phyloP scores from a whole-genome alignment of 2,113 vertebrate species.

The Channa maculata region DNA sequence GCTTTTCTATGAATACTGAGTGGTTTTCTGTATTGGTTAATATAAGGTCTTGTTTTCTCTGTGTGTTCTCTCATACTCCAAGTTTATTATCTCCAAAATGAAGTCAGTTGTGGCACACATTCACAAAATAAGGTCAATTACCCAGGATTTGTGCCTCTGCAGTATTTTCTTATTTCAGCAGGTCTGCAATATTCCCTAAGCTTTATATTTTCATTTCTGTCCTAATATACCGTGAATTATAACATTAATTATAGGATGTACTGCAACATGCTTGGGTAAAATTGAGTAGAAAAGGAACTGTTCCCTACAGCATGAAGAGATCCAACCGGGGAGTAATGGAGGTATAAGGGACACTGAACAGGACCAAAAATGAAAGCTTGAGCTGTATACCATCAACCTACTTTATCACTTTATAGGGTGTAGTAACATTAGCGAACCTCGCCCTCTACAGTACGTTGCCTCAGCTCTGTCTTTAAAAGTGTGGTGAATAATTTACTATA shows the following conservation, averaged over 20 bases:
- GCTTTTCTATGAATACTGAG: slow-evolving; percentile 70
- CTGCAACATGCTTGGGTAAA: slow-evolving; percentile 8
- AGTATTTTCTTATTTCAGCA: slow-evolving; percentile 14
- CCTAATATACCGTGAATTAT: slow-evolving; percentile 19
- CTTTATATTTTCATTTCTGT: slow-evolving; percentile 2
- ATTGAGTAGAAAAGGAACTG: slow-evolving; percentile 3
- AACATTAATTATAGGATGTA: slow-evolving; percentile 32
- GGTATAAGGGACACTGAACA: neutral
- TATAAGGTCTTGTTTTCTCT: slow-evolving; percentile 54
- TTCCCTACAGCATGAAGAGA: slow-evolving; percentile 7
- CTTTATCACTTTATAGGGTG: slow-evolving; percentile 40
- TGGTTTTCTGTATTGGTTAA: slow-evolving; percentile 49
- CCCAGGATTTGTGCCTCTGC: slow-evolving; percentile 19
- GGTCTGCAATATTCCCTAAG: slow-evolving; percentile 27
- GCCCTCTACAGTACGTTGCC: slow-evolving; percentile 8
- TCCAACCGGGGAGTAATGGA: slow-evolving; percentile 9
- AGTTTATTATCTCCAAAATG: slow-evolving; percentile 62
- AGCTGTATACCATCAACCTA: neutral
- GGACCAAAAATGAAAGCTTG: slow-evolving; percentile 25
- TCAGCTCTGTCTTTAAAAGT: slow-evolving; percentile 41
- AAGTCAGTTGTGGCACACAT: slow-evolving; percentile 41
- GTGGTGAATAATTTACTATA: slow-evolving; percentile 68
- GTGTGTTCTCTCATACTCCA: slow-evolving; percentile 22
- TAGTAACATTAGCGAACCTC: slow-evolving; percentile 47
- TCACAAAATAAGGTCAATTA: slow-evolving; percentile 44